A percentile compares a stretch with the other conserved stretches of the same genome.
Evolutionary conservation across 1,140 invertebrate genomes (phyloP).

Genomic region (Laodelphax striatellus): DNA sequence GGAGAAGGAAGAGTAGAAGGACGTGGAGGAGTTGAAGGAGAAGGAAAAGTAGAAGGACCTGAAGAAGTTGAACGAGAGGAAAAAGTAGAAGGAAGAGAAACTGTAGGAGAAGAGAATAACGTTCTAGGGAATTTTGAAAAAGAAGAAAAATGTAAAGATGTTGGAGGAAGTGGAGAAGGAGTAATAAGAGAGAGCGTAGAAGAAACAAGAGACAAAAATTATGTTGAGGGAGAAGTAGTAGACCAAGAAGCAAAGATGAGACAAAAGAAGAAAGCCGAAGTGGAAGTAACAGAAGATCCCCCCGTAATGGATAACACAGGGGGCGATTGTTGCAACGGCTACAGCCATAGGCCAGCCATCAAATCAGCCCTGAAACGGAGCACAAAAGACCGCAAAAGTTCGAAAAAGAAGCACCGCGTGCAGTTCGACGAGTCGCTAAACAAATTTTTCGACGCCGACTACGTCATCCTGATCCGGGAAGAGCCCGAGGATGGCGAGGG

Average conservation of each 20-base stretch:
- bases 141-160: neutral
- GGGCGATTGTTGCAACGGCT: conserved; percentile 1
- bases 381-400: conserved; percentile 27
- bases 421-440: conserved; percentile 75
- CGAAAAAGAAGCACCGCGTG: conserved; percentile 55
- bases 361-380: conserved; percentile 44
- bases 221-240: neutral
- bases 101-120: neutral
- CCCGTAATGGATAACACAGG: neutral
- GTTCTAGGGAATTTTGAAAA: neutral
- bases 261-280: conserved; percentile 18
- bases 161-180: conserved; percentile 2
- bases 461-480: conserved; percentile 73
- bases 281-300: neutral
- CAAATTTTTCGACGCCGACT: conserved; percentile 78
- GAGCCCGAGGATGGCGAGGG: conserved; percentile 69
- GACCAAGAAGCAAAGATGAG: conserved; percentile 13
- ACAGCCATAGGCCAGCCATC: conserved; percentile 22
- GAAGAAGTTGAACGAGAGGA: neutral
- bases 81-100: neutral
- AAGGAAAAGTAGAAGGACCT: neutral
- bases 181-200: neutral
- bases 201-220: neutral
- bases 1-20: too few relatives aligned
- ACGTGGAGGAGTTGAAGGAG: neutral